Conservation (phyloP, 2,888 invertebrate species). For the Heliconius sara region DNA sequence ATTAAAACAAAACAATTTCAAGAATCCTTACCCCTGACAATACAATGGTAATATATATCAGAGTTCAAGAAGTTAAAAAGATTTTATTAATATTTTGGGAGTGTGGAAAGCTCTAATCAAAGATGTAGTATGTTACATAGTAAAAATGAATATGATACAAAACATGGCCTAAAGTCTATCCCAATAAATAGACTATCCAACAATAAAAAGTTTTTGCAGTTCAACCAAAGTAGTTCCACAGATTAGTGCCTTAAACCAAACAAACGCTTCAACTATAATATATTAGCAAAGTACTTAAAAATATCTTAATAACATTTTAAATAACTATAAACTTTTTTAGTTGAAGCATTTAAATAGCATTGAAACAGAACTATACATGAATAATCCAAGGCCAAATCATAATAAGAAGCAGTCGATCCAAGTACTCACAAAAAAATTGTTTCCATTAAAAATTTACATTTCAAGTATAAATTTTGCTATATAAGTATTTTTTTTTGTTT, state of each 20-base stretch:
- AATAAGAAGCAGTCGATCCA: constrained; percentile 11
- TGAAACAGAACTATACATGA: constrained; percentile 18
- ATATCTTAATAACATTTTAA: neutral
- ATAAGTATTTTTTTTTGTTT: neutral
- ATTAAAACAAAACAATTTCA: neutral
- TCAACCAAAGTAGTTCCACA: no score
- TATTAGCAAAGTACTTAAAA: neutral
- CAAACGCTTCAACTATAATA: neutral
- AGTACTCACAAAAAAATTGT: constrained; percentile 7
- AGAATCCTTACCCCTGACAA: neutral
- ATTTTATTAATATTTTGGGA: no score
- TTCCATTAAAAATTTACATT: constrained; percentile 10
- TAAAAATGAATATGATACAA: no score
- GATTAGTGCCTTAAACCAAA: no score
- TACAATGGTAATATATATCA: neutral
- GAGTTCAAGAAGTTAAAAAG: neutral
- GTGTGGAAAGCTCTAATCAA: no score
- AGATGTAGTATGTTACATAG: no score
- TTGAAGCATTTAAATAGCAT: neutral
- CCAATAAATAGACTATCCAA: neutral
- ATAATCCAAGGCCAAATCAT: constrained; percentile 25
- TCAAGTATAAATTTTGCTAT: neutral
- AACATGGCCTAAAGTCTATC: neutral
- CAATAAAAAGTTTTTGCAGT: neutral
- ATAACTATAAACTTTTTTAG: neutral